phyloP scores from a whole-genome alignment of 2,888 invertebrate species.

The Alviniconcha strummeri region DNA sequence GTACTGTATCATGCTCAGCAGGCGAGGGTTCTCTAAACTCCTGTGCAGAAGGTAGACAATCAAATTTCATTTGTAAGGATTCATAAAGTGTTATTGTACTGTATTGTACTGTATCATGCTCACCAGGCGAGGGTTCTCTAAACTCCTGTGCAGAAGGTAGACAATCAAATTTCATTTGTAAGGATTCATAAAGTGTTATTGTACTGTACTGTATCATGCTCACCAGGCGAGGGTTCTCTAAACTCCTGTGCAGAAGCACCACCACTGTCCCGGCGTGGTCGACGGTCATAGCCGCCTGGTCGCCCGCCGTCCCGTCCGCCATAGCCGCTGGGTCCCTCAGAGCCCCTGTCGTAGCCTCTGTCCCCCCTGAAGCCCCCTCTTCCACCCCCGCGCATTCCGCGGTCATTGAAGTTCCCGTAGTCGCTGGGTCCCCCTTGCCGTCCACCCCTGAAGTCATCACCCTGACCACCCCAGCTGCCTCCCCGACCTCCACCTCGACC shows the following conservation, averaged over 20 bases:
- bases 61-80: too few species aligned
- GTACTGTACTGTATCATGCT: background rate
- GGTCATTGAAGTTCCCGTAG: constrained; percentile 25
- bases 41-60: too few species aligned
- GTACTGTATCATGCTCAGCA: constrained; percentile 53
- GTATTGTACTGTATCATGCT: background rate
- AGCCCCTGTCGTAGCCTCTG: constrained; percentile 38
- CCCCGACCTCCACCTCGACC: constrained; percentile 13
- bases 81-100: too few species aligned
- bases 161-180: too few species aligned
- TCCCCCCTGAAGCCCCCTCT: constrained; percentile 27
- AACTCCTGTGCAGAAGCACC: constrained; percentile 51
- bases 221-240: constrained; percentile 71
- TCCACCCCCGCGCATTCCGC: background rate
- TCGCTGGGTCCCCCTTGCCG: constrained; percentile 6
- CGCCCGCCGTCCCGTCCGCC: constrained; percentile 27
- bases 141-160: too few species aligned
- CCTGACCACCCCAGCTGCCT: constrained; percentile 17
- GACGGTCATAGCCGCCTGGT: constrained; percentile 37
- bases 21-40: constrained; percentile 69
- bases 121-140: constrained; percentile 71
- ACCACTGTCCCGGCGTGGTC: constrained; percentile 58
- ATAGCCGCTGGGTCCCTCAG: constrained; percentile 6
- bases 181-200: too few species aligned
- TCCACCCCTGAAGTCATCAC: constrained; percentile 22